These are phyloP conservation scores for Lophius piscatorius DNA, from an alignment of 2,113 vertebrate species.

Conservation along the genomic window DNA sequence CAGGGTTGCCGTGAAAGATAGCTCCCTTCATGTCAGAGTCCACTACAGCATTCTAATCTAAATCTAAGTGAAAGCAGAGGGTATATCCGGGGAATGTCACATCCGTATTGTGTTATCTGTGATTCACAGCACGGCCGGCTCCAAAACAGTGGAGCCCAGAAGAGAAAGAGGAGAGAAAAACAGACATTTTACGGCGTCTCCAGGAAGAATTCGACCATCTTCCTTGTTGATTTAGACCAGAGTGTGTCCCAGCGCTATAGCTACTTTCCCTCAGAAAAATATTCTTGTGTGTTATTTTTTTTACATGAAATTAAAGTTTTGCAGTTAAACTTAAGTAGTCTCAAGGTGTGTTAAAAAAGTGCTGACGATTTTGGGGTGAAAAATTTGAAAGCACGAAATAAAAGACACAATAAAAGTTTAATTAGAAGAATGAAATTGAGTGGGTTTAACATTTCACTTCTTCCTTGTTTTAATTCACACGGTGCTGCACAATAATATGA, in stretches of 20 bases:
- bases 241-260: neutral
- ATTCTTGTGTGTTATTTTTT: neutral
- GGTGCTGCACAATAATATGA: conserved; percentile 67
- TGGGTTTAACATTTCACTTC: conserved; percentile 63
- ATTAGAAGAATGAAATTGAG: conserved; percentile 66
- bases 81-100: conserved; percentile 67
- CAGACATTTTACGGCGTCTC: conserved; percentile 25
- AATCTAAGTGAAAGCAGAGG: conserved; percentile 67
- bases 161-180: conserved; percentile 22
- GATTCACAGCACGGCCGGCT: conserved; percentile 59
- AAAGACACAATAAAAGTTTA: conserved; percentile 61
- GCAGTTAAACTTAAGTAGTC: no score
- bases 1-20: conserved; percentile 70
- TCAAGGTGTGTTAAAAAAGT: no score
- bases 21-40: conserved; percentile 65
- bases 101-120: conserved; percentile 71
- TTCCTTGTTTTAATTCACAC: conserved; percentile 44
- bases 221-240: no score
- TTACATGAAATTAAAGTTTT: neutral
- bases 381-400: neutral
- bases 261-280: neutral
- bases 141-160: conserved; percentile 58
- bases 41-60: conserved; percentile 56
- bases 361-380: neutral
- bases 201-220: neutral